Conservation (phyloP, 2,113 vertebrate species). For the Leptocoma aspasia region DNA sequence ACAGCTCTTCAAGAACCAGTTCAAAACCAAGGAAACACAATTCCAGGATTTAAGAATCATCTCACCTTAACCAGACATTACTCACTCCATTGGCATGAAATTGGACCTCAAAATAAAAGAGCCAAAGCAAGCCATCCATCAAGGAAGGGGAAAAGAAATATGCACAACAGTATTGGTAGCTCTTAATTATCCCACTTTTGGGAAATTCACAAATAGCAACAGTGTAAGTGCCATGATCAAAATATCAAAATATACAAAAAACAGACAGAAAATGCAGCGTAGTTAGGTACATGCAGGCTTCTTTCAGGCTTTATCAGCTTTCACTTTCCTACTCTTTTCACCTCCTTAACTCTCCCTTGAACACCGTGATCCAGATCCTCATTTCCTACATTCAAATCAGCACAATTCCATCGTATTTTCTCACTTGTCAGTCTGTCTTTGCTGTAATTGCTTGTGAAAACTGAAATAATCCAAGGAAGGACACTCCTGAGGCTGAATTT, state of each 20-base stretch:
- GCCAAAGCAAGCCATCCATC: neutral
- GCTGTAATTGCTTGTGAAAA: neutral
- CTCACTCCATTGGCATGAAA: neutral
- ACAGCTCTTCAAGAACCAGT: neutral
- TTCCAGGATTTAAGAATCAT: neutral
- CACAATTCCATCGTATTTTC: neutral
- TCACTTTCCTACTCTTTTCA: neutral
- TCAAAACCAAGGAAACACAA: neutral
- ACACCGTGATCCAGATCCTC: accelerated
- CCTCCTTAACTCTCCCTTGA: neutral
- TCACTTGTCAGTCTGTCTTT: neutral
- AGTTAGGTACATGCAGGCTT: neutral
- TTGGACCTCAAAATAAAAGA: neutral
- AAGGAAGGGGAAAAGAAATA: neutral
- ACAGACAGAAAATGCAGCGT: neutral
- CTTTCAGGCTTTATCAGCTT: neutral
- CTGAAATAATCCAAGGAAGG: neutral
- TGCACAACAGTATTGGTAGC: neutral
- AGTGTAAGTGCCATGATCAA: neutral
- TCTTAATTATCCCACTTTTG: neutral
- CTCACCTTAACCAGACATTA: neutral
- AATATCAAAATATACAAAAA: neutral
- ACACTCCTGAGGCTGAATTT: neutral
- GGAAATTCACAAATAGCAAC: neutral
- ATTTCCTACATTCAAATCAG: neutral